These are phyloP conservation scores for Ceyx margarethae DNA, from an alignment of 2,113 vertebrate genomes.

Conservation along the genomic window DNA sequence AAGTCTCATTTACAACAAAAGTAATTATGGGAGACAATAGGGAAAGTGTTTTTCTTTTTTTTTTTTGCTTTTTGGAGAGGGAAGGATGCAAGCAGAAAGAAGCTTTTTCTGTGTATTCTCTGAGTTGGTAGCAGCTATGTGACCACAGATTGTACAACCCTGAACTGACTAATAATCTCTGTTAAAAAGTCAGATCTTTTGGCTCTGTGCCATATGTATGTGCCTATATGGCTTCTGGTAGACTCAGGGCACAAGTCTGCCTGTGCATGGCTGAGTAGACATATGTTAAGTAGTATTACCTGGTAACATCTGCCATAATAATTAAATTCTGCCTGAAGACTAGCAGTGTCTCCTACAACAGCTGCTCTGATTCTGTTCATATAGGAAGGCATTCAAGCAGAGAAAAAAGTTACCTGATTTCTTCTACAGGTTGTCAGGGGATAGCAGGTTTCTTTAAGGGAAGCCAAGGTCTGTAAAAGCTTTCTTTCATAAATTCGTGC, in stretches of 20 bases:
- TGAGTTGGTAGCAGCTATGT: background rate
- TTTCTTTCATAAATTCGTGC: background rate
- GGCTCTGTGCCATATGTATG: background rate
- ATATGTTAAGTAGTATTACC: background rate
- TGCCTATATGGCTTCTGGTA: background rate
- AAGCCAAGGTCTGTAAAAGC: background rate
- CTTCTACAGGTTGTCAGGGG: background rate
- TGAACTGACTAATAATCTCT: background rate
- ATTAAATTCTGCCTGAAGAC: background rate
- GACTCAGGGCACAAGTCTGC: background rate
- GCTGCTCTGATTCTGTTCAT: background rate
- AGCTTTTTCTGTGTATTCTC: background rate
- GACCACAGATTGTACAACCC: background rate
- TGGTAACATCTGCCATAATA: constrained; percentile 14
- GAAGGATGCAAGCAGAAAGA: background rate
- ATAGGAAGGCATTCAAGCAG: background rate
- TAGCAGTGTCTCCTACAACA: background rate
- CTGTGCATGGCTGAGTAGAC: background rate
- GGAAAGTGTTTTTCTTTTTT: accelerated
- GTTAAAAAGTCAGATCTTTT: background rate
- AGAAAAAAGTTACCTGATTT: background rate
- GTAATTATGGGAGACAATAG: background rate
- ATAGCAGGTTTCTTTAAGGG: background rate
- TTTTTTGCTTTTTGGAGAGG: background rate
- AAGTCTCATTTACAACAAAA: background rate